Conservation (phyloP, 2,113 vertebrate species). For the Psephotus haematonotus region DNA sequence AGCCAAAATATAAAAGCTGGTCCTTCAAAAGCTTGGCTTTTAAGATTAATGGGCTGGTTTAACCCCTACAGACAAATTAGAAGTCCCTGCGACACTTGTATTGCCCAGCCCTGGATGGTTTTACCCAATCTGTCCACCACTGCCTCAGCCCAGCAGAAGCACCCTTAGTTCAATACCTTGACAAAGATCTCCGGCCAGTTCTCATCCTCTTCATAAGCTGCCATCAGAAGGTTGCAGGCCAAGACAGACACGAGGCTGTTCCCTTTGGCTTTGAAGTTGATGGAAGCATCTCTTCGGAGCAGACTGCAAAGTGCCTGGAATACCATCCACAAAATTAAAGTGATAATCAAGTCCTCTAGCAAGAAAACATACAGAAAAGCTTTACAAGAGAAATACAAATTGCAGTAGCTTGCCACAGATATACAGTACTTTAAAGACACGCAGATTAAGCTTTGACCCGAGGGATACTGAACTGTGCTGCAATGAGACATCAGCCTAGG, state of each 20-base stretch:
- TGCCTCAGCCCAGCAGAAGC: background rate
- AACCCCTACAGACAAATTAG: background rate
- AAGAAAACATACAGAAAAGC: background rate
- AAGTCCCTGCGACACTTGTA: background rate
- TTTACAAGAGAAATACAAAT: background rate
- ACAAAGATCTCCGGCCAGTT: slow-evolving; percentile 99
- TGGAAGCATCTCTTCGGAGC: slow-evolving; percentile 90
- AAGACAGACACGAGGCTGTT: slow-evolving; percentile 95
- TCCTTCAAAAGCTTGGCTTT: background rate
- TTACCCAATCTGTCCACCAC: background rate
- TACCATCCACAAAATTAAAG: background rate
- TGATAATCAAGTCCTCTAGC: background rate
- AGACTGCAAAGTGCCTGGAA: slow-evolving; percentile 92
- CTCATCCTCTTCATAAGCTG: slow-evolving; percentile 96
- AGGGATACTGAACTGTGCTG: background rate
- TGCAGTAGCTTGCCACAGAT: background rate
- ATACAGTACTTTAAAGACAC: background rate
- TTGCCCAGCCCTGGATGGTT: background rate
- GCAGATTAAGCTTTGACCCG: background rate
- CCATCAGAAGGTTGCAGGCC: slow-evolving; percentile 96
- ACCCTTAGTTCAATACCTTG: slow-evolving; percentile 76
- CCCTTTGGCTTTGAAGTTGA: slow-evolving; percentile 98
- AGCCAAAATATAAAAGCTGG: background rate
- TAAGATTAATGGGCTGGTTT: background rate
- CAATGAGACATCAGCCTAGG: rapidly evolving